These are phyloP conservation scores for Helicoverpa assulta DNA, from an alignment of 2,888 invertebrate genomes.

Conservation along the genomic window DNA sequence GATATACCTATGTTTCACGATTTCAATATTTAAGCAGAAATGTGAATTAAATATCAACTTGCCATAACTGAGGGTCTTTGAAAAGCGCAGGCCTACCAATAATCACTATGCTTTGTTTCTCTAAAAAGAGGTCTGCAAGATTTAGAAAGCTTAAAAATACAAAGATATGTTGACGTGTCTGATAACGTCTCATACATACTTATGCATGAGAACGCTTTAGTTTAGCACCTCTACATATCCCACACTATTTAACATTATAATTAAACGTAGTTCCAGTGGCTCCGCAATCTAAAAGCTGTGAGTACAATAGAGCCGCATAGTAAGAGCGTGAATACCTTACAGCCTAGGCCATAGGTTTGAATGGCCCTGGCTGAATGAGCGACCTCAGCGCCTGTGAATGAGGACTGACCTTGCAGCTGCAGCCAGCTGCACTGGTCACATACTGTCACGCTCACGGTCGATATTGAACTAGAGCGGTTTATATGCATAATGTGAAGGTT, in stretches of 20 bases:
- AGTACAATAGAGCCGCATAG: background rate
- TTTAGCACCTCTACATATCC: background rate
- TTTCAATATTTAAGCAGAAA: too few species aligned
- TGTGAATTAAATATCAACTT: too few species aligned
- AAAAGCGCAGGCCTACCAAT: too few species aligned
- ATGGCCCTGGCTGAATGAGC: background rate
- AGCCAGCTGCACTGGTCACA: background rate
- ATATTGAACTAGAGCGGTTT: background rate
- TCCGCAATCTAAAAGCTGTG: background rate
- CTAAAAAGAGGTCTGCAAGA: too few species aligned
- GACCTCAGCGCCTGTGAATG: conserved; percentile 10
- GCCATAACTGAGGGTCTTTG: too few species aligned
- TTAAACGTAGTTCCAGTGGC: background rate
- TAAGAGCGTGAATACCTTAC: background rate
- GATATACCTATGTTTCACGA: too few species aligned
- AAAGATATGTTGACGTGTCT: too few species aligned
- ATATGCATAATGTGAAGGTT: background rate
- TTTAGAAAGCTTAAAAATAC: too few species aligned
- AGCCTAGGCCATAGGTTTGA: background rate
- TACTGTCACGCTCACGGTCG: background rate
- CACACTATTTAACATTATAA: background rate
- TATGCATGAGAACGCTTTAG: background rate
- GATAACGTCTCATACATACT: too few species aligned
- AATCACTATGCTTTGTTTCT: too few species aligned
- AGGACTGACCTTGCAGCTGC: conserved; percentile 25